Percentiles rank a stretch among this genome's conserved stretches.
Evolutionary conservation across 1,140 invertebrate species (phyloP).

Genomic region (Nylanderia fulva): DNA sequence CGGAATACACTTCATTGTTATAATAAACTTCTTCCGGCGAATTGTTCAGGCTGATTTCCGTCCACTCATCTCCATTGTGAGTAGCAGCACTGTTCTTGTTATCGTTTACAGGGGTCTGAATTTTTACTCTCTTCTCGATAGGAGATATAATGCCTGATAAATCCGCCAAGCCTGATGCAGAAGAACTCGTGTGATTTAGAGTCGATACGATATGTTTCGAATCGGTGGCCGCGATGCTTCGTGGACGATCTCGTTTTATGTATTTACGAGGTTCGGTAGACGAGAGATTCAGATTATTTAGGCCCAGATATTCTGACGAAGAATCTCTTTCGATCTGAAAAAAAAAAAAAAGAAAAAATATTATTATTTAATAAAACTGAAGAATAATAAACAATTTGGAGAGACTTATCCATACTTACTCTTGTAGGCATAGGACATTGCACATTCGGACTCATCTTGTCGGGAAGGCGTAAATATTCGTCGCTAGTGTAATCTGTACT

Average conservation of each 20-base stretch:
- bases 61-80: conserved; percentile 85
- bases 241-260: conserved; percentile 82
- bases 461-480: conserved; percentile 85
- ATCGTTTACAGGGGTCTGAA: conserved; percentile 68
- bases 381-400: not conserved
- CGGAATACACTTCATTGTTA: conserved; percentile 81
- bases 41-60: conserved; percentile 85
- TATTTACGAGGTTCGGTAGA: conserved; percentile 83
- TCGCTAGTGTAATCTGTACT: conserved; percentile 85
- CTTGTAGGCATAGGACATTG: conserved; percentile 75
- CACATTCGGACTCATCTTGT: conserved; percentile 82
- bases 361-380: not conserved
- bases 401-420: conserved; percentile 59
- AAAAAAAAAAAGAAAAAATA: not conserved
- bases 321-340: conserved; percentile 78
- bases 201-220: conserved; percentile 77
- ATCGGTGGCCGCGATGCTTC: conserved; percentile 78
- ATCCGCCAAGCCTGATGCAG: conserved; percentile 76
- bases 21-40: conserved; percentile 83
- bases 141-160: conserved; percentile 74
- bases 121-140: conserved; percentile 74
- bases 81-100: conserved; percentile 48
- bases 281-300: conserved; percentile 81
- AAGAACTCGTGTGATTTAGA: conserved; percentile 77
- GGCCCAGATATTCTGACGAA: conserved; percentile 81